phyloP scores from a whole-genome alignment of 2,888 invertebrate genomes.

The Pristionchus maxplancki region DNA sequence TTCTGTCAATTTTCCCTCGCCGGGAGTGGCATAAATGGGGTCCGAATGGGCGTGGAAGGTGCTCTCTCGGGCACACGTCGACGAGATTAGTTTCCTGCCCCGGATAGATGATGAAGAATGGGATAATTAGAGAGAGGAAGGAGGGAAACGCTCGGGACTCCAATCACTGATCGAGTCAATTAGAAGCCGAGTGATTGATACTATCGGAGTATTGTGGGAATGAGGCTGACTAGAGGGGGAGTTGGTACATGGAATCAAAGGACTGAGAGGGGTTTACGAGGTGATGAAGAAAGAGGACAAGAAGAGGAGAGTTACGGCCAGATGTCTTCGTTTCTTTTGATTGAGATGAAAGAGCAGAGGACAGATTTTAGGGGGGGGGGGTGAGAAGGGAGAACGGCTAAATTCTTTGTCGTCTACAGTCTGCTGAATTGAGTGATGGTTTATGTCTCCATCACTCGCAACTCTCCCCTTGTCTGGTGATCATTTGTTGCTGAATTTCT shows the following conservation, averaged over 20 bases:
- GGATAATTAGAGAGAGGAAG: slow-evolving; percentile 34
- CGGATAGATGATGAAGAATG: slow-evolving; percentile 43
- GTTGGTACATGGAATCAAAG: slow-evolving; percentile 18
- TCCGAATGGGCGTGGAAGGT: background rate
- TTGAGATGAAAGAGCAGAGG: slow-evolving; percentile 11
- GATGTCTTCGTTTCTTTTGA: background rate
- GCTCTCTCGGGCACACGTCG: background rate
- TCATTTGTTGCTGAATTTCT: background rate
- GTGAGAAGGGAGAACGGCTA: background rate
- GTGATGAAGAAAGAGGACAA: background rate
- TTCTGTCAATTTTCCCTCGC: background rate
- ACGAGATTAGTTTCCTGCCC: slow-evolving; percentile 20
- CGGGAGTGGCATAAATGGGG: slow-evolving; percentile 6
- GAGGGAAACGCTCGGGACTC: background rate
- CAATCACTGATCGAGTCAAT: background rate
- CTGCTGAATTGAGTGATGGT: background rate
- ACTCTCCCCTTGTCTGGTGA: background rate
- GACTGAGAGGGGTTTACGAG: slow-evolving; percentile 11
- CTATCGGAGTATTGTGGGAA: slow-evolving; percentile 10
- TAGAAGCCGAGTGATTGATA: slow-evolving; percentile 18
- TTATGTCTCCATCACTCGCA: background rate
- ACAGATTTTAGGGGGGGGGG: background rate
- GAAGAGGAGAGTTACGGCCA: background rate
- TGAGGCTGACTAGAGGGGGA: background rate
- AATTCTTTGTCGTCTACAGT: background rate